A percentile compares a stretch with the other conserved stretches of the same genome.
Conservation (phyloP, 2,797 vertebrate genomes). For the Echeneis naucrates region DNA sequence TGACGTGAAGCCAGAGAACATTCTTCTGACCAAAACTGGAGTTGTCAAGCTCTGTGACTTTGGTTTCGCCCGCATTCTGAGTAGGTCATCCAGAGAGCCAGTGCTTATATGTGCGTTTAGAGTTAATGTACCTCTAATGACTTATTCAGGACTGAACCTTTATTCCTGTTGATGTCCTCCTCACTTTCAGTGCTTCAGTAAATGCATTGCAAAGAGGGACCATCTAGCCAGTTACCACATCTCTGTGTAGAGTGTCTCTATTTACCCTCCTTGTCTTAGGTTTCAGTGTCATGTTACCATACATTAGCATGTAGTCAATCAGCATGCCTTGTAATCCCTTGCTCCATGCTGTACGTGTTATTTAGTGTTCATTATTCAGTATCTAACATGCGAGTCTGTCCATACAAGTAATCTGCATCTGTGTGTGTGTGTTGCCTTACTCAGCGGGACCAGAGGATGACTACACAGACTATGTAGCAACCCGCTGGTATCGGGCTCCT, state of each 20-base stretch:
- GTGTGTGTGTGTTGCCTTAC: constrained; percentile 24
- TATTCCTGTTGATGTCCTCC: constrained; percentile 54
- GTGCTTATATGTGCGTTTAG: constrained; percentile 71
- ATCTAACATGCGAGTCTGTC: constrained; percentile 11
- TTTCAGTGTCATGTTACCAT: constrained; percentile 77
- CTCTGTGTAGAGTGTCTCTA: constrained; percentile 61
- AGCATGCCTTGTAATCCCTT: constrained; percentile 72
- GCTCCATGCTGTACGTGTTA: constrained; percentile 43
- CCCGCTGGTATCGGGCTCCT: constrained; percentile 91
- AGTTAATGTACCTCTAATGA: constrained; percentile 68
- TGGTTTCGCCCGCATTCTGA: constrained; percentile 91
- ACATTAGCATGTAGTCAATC: constrained; percentile 71
- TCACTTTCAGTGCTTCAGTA: constrained; percentile 71
- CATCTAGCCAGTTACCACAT: constrained; percentile 53
- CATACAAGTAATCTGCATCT: constrained; percentile 19
- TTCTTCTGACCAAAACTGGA: constrained; percentile 91
- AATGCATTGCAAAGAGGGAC: constrained; percentile 36
- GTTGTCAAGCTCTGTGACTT: constrained; percentile 94
- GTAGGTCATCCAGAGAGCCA: constrained; percentile 77
- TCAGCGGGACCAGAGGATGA: constrained; percentile 89
- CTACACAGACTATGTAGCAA: constrained; percentile 93
- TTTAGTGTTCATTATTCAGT: constrained; percentile 64
- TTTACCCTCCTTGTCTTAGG: constrained; percentile 69
- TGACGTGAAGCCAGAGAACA: constrained; percentile 93
- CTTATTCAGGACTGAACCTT: constrained; percentile 72